These are phyloP conservation scores for Phymorhynchus buccinoides DNA, from an alignment of 1,140 invertebrate genomes.

Conservation along the genomic window DNA sequence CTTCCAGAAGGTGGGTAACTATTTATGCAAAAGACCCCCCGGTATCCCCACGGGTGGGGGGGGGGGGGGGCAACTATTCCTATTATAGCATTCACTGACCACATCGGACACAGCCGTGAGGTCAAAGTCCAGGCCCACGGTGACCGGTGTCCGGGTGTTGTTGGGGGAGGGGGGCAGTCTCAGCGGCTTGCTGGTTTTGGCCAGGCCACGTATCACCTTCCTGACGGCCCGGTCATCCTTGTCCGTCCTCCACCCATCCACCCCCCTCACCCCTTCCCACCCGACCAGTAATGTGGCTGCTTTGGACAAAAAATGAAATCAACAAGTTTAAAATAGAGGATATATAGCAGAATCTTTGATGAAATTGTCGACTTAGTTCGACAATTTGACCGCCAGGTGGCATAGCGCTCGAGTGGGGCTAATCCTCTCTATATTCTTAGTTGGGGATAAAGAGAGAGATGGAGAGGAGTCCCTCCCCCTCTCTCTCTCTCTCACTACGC, in stretches of 20 bases:
- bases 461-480: too few species aligned
- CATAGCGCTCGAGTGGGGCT: not conserved
- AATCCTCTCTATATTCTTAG: not conserved
- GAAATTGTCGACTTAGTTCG: not conserved
- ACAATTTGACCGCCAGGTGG: too few species aligned
- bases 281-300: not conserved
- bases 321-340: too few species aligned
- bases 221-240: not conserved
- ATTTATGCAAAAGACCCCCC: too few species aligned
- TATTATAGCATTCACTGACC: not conserved
- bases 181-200: not conserved
- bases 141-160: not conserved
- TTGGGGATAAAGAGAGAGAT: too few species aligned
- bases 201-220: not conserved
- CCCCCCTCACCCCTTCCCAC: not conserved
- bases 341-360: too few species aligned
- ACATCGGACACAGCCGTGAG: not conserved
- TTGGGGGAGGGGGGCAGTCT: not conserved
- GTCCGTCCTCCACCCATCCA: not conserved
- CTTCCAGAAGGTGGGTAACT: too few species aligned
- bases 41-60: too few species aligned
- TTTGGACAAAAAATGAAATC: too few species aligned
- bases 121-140: not conserved
- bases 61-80: too few species aligned
- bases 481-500: too few species aligned